Evolutionary conservation across 2,888 invertebrate genomes (phyloP).

Genomic region (Argyresthia albistria): DNA sequence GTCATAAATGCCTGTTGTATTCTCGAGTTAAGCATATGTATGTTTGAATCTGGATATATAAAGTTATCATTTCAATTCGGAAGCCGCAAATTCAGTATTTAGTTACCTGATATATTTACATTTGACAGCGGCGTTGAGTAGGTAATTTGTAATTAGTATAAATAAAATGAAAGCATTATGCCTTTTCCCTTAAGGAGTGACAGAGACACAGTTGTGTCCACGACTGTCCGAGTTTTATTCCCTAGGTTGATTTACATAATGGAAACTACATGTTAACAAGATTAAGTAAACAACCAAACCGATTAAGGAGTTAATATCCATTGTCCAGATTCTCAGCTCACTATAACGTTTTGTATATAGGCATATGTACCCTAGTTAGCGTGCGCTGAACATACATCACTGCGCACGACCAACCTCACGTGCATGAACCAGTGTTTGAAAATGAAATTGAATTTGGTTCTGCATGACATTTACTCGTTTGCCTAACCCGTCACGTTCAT

Average conservation of each 20-base stretch:
- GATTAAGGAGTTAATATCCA: neutral
- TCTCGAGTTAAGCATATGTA: too few relatives aligned
- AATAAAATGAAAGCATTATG: too few relatives aligned
- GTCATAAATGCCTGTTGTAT: too few relatives aligned
- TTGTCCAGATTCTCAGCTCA: neutral
- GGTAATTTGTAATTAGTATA: too few relatives aligned
- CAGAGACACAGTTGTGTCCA: too few relatives aligned
- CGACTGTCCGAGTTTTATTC: neutral
- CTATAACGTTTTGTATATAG: too few relatives aligned
- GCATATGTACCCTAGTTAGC: neutral
- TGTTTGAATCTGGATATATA: too few relatives aligned
- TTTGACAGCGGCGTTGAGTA: neutral
- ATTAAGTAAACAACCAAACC: neutral
- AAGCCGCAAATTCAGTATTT: too few relatives aligned
- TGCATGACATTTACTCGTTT: conserved; percentile 48
- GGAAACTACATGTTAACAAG: neutral
- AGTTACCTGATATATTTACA: too few relatives aligned
- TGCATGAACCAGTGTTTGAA: conserved; percentile 47
- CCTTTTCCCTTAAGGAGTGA: too few relatives aligned
- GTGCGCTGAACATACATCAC: neutral
- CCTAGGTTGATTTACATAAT: neutral
- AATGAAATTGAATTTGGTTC: conserved; percentile 50
- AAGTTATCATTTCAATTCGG: too few relatives aligned
- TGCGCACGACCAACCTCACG: conserved; percentile 24
- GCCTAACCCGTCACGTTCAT: conserved; percentile 33